Evolutionary conservation across 2,888 invertebrate genomes (phyloP).

Genomic region (Lydus trimaculatus): DNA sequence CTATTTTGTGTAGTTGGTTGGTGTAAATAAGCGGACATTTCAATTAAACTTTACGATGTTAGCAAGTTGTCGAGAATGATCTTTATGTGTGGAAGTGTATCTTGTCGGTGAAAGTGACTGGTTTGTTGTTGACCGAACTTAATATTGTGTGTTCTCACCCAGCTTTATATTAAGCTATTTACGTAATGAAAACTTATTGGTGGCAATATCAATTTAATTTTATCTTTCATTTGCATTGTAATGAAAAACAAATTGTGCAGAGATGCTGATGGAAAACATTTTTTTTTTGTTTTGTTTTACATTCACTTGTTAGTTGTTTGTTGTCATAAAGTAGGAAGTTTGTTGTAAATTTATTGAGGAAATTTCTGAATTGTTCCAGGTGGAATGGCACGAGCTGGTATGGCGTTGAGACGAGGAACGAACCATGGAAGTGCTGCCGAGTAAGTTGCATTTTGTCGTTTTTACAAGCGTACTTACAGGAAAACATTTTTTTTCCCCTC

Average conservation of each 20-base stretch:
- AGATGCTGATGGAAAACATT: neutral
- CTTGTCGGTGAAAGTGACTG: neutral
- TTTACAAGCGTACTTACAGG: too few species aligned
- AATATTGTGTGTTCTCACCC: neutral
- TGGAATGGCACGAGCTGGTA: slow-evolving; percentile 81
- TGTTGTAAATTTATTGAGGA: slow-evolving; percentile 3
- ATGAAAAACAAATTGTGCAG: neutral
- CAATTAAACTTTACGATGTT: neutral
- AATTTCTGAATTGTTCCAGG: slow-evolving; percentile 50
- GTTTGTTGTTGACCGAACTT: slow-evolving; percentile 5
- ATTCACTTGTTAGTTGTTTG: neutral
- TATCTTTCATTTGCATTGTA: neutral
- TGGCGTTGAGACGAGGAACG: slow-evolving; percentile 75
- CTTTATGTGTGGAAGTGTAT: neutral
- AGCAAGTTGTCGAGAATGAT: neutral
- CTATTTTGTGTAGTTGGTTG: neutral
- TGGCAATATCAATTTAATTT: neutral
- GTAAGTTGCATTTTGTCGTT: slow-evolving; percentile 64
- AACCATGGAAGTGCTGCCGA: slow-evolving; percentile 74
- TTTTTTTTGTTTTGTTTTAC: neutral
- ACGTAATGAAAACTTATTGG: slow-evolving; percentile 2
- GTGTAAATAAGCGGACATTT: slow-evolving; percentile 10
- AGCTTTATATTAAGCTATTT: slow-evolving; percentile 2
- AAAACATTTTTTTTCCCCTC: too few species aligned
- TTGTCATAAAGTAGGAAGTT: neutral